Evolutionary conservation across 2,888 invertebrate species (phyloP), one percentile per base, ranked within the genome.

Genomic region (Erebia palarica): DNA sequence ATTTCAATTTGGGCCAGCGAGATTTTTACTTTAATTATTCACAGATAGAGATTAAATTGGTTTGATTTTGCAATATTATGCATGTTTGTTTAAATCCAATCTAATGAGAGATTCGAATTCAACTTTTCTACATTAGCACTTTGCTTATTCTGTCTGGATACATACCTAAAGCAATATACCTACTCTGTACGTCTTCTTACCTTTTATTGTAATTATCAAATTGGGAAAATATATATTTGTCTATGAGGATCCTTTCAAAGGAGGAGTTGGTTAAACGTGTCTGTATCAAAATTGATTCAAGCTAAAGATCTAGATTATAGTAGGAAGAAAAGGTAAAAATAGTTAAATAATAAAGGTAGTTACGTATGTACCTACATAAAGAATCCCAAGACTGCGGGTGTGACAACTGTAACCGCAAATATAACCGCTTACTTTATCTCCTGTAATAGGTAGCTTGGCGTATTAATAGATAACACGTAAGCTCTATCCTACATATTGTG

Each of bases 21-120:
- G 72, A 69, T 68, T 70, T 72, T 55, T 67, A 63, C 65, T 72
- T 70, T 68, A 74, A 68, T 70, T 18, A 67, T 21, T 8, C 49
- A 63, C 8, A 36, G 14, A 70, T 72, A 70, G 57, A 61, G 68
- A 67, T 59, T 60, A 49, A 72, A 71, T 71, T 69, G 69, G 47
- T 21, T 57, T 59, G 36, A 66, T 70, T 69, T 67, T 42, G 21
- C 16, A 59, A 51, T 53, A 42, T 49, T 53, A 42, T 49, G 27
- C 21, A 36, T 73, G 60, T 71, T 74, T 71, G 72, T 65, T 71
- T 58, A 59, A 72, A 53, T 65, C 60, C 65, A 61, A 65, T 65
- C 49, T 61, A 57, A 64, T 69, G 47, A 69, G 60, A 71, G 5
- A 42, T 59, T 63, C 44, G 42, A 47, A 8, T 55, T 44, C 16